Conservation (phyloP, 2,888 invertebrate species). For the Synanthedon vespiformis region DNA sequence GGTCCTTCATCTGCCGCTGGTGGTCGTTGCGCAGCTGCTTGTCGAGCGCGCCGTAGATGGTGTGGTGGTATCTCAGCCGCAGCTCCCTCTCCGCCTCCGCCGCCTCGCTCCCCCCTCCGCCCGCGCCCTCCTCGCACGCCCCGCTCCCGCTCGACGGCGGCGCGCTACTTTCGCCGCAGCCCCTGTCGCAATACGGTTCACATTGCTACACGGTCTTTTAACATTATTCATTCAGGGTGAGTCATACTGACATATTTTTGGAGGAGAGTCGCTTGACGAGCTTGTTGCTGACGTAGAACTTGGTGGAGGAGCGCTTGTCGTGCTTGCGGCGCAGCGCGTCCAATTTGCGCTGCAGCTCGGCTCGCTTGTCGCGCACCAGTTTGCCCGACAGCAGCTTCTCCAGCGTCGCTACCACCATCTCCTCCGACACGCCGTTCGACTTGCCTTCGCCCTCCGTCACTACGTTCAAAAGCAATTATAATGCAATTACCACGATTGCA, state of each 20-base stretch:
- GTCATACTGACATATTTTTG: constrained; percentile 81
- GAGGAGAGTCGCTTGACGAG: constrained; percentile 82
- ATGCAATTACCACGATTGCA: too few species aligned
- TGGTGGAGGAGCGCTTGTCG: constrained; percentile 78
- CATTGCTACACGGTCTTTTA: too few species aligned
- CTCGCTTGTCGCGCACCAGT: constrained; percentile 82
- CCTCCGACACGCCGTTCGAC: constrained; percentile 54
- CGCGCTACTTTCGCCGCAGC: constrained; percentile 4
- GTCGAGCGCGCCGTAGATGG: constrained; percentile 80
- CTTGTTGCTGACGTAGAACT: constrained; percentile 80
- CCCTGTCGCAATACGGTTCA: constrained; percentile 20
- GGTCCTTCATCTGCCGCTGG: constrained; percentile 81
- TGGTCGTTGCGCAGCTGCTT: constrained; percentile 85
- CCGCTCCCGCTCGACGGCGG: constrained; percentile 10
- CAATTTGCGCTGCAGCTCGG: constrained; percentile 89
- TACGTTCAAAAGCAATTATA: too few species aligned
- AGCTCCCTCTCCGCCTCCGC: constrained; percentile 62
- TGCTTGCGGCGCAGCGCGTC: constrained; percentile 85
- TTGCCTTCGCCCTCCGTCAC: constrained; percentile 4
- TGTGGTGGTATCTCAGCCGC: constrained; percentile 86
- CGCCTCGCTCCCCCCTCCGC: constrained; percentile 20
- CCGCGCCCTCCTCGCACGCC: constrained; percentile 9
- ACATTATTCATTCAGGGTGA: too few species aligned
- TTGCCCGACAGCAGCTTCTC: constrained; percentile 86
- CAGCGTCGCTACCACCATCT: constrained; percentile 78